Evolutionary conservation across 2,113 vertebrate genomes (phyloP).

Genomic region (Anarrhichthys ocellatus): DNA sequence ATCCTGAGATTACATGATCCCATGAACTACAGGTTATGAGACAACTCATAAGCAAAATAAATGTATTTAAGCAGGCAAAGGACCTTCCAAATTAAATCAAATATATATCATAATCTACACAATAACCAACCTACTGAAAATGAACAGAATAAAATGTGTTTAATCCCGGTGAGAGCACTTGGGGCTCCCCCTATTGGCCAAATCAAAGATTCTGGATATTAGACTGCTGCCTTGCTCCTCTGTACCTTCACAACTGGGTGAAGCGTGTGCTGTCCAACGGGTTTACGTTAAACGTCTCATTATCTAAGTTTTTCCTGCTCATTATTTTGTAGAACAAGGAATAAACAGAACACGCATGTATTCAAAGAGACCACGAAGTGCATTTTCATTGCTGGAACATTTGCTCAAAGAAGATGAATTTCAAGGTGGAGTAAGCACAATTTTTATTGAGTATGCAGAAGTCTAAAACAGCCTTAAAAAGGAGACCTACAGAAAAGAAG

Average conservation of each 20-base stretch:
- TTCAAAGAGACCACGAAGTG: background rate
- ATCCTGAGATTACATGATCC: conserved; percentile 66
- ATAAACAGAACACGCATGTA: conserved; percentile 1
- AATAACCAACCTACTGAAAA: conserved; percentile 40
- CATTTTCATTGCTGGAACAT: conserved; percentile 24
- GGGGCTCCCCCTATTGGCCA: conserved; percentile 78
- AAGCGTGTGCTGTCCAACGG: background rate
- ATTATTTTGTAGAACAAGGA: conserved; percentile 8
- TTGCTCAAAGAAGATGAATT: conserved; percentile 16
- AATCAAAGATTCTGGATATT: conserved; percentile 1
- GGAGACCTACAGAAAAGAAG: background rate
- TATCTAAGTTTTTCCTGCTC: conserved; percentile 21
- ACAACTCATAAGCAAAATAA: conserved; percentile 49
- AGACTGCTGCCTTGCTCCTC: conserved; percentile 7
- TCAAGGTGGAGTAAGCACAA: background rate
- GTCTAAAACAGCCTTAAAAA: conserved; percentile 5
- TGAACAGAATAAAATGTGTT: conserved; percentile 14
- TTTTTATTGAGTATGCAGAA: background rate
- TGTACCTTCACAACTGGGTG: conserved; percentile 11
- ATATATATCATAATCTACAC: conserved; percentile 37
- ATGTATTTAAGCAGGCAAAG: conserved; percentile 28
- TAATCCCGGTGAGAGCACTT: conserved; percentile 49
- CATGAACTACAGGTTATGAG: conserved; percentile 57
- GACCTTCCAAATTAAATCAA: conserved; percentile 45
- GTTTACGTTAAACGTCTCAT: conserved; percentile 15